Evolutionary conservation across 92 coral and sea anemone genomes (phyloP), one percentile per base, ranked within the genome.

Genomic region (Chrysogorgia sp.): DNA sequence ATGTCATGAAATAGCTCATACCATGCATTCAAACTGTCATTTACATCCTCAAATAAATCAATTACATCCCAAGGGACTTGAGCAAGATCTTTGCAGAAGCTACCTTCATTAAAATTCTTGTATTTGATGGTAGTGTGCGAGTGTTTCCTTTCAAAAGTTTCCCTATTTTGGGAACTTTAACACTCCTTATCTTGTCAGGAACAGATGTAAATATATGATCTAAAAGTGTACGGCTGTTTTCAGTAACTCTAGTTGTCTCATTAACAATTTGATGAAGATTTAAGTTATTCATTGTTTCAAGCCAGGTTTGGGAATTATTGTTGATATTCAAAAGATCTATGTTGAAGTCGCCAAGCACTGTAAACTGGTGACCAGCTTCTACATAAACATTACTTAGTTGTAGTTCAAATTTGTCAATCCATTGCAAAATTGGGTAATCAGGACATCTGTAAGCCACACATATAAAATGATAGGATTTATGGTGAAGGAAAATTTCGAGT

Each of bases 281-380:
- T 14, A 76, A 37, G 33, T 76, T 76, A 53, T 58, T 45, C 22
- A n/a, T 32, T 1, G 57, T 0, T 8, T 76, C 55, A 10, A 76
- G 34, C 81, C 81, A 76, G 12, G 81, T 2, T 32, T 76, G 30
- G 7, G 21, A 7, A 20, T 7, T 21, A 17, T 37, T 10, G 57
- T 24, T 58, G 58, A 58, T 31, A 22, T 13, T 30, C 33, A 76
- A 10, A 5, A 76, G 34, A 28, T 76, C 81, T 28, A 76, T 58
- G 56, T 76, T 76, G 33, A 76, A 76, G 30, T 76, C 81, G n/a
- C 81, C 81, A 70, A 76, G 5, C n/a, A 76, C 3, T 23, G 81
- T 32, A 10, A 76, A 28, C 19, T 74, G 66, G 20, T 56, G 47
- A 15, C 74, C 82, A n/a, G n/a, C n/a, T n/a, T 74, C 80, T 7